These are phyloP conservation scores for Bubo bubo DNA, from an alignment of 2,113 vertebrate species.

Conservation along the genomic window DNA sequence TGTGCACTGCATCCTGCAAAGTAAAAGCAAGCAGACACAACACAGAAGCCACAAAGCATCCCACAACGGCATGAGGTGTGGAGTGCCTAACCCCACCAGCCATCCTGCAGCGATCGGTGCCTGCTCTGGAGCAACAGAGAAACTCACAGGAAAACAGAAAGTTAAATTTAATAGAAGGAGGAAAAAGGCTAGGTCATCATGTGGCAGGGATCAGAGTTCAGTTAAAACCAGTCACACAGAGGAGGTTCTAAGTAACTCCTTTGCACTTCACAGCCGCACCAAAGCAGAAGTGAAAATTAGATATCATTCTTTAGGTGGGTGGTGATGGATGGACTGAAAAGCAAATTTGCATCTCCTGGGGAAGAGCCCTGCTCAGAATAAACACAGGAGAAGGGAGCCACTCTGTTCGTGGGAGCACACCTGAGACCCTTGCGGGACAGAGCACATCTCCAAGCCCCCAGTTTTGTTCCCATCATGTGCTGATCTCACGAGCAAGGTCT, in stretches of 20 bases:
- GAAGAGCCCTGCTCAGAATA: neutral
- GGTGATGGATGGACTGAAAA: neutral
- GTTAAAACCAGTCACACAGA: neutral
- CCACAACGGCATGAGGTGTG: accelerated
- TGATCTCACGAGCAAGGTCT: neutral
- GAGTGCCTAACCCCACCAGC: neutral
- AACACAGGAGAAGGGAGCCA: neutral
- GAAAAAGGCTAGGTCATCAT: neutral
- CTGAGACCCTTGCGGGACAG: neutral
- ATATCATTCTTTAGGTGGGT: neutral
- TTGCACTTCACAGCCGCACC: neutral
- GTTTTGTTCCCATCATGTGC: neutral
- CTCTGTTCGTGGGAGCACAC: neutral
- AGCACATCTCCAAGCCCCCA: neutral
- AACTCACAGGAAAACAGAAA: neutral
- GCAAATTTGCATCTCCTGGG: neutral
- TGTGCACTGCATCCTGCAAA: neutral
- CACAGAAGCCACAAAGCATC: neutral
- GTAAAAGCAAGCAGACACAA: neutral
- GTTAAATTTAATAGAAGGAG: neutral
- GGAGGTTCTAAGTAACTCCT: constrained; percentile 26
- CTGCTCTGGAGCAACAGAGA: neutral
- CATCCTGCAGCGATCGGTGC: neutral
- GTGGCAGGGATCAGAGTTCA: neutral
- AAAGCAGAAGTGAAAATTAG: constrained; percentile 29